Base-by-base conservation (phyloP, 1,140 invertebrate genomes). In the Melanaphis sacchari region DNA sequence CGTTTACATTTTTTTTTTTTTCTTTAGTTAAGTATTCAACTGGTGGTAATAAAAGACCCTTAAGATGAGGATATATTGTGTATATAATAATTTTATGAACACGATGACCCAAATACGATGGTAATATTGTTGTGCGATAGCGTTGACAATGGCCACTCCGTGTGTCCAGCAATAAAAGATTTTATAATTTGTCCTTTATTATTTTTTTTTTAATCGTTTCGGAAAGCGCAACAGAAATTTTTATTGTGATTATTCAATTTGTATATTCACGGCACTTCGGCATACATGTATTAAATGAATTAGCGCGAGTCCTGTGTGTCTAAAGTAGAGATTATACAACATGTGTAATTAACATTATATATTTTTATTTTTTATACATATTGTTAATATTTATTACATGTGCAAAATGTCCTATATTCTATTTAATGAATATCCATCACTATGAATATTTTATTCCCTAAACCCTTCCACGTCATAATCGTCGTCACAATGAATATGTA, bases 41-140 rank as follows among this genome's bases (percentile, higher is more conserved):
- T 38, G 21, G 87, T 89, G 87, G n/a, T n/a, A 52, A 43, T 49
- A 89, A 88, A 40, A 46, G 15, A 46, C 43, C n/a, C 87, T 89
- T 89, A 11, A 36, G 46, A 52, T 38, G 46, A 89, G n/a, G n/a
- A 49, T 49, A 46, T 88, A 52, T 89, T 52, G 87, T 89, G n/a
- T 88, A 8, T 52, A 38, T 38, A 36, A 52, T 89, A 89, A 52
- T 49, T 46, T 52, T 89, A 31, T 89, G 38, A 52, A 24, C n/a
- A 52, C 3, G n/a, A 52, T 9, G 87, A 89, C 87, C 87, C n/a
- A 89, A 89, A 89, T 89, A 46, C 43, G 41, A 89, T 18, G 18
- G 87, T 89, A 89, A 52, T 76, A n/a, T 49, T 36, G 43, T 43
- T 87, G 41, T 87, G 40, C 15, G 15, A 18, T 15, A 18, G 18